These are phyloP conservation scores for Caerostris extrusa DNA, from an alignment of 1,140 invertebrate species.

Conservation along the genomic window DNA sequence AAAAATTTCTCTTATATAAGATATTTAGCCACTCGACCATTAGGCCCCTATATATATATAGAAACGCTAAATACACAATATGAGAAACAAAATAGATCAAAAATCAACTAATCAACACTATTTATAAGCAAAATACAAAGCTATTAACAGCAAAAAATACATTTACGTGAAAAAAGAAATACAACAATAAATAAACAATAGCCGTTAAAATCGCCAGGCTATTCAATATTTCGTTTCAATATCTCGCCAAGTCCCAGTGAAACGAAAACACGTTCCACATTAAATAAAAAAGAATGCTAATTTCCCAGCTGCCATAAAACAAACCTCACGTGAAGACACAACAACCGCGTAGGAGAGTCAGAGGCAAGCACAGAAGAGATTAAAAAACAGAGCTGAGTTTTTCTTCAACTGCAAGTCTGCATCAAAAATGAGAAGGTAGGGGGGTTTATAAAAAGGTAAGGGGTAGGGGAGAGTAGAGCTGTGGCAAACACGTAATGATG, in stretches of 20 bases:
- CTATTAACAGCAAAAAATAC: too few relatives aligned
- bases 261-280: too few relatives aligned
- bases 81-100: too few relatives aligned
- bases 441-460: neutral
- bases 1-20: too few relatives aligned
- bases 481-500: constrained; percentile 11
- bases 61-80: too few relatives aligned
- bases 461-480: neutral
- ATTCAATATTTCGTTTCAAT: neutral
- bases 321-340: neutral
- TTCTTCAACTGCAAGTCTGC: neutral
- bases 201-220: neutral
- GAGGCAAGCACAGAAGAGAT: neutral
- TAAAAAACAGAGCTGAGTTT: neutral
- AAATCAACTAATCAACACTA: too few relatives aligned
- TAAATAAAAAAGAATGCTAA: too few relatives aligned
- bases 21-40: too few relatives aligned
- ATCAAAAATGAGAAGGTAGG: neutral
- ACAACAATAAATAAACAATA: neutral
- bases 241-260: too few relatives aligned
- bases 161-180: too few relatives aligned
- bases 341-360: neutral
- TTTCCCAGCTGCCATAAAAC: neutral
- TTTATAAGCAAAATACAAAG: too few relatives aligned
- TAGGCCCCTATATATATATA: too few relatives aligned